These are phyloP conservation scores for Keiferia lycopersicella DNA, from an alignment of 2,888 invertebrate species.

Conservation along the genomic window DNA sequence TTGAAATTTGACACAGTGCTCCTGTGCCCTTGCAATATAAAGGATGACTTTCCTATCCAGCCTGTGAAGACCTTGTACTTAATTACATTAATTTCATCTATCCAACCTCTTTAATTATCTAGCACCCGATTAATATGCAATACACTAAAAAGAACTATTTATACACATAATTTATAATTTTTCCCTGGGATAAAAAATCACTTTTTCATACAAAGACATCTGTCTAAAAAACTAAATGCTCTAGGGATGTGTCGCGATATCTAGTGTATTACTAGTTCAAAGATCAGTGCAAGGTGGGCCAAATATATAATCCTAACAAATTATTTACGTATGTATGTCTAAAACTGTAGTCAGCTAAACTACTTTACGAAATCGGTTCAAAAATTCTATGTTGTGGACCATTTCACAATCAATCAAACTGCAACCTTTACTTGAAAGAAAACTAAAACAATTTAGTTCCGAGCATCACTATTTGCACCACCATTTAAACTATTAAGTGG, in stretches of 20 bases:
- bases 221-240: conserved; percentile 1
- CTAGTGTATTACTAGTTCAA: not conserved
- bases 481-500: not conserved
- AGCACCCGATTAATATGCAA: not conserved
- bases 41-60: too few relatives aligned
- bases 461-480: too few relatives aligned
- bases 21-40: too few relatives aligned
- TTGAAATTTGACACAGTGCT: too few relatives aligned
- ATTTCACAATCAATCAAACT: too few relatives aligned
- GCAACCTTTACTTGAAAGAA: too few relatives aligned
- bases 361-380: too few relatives aligned
- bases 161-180: not conserved
- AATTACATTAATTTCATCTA: not conserved
- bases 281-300: not conserved
- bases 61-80: not conserved
- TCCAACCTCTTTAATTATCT: not conserved
- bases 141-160: not conserved
- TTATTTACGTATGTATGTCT: too few relatives aligned
- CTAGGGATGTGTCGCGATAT: not conserved
- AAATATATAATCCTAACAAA: too few relatives aligned
- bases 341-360: too few relatives aligned
- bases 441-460: too few relatives aligned
- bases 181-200: not conserved
- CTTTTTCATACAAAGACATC: not conserved
- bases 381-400: too few relatives aligned